These are phyloP conservation scores for Portunus trituberculatus DNA, from an alignment of 1,140 invertebrate genomes.

Conservation along the genomic window DNA sequence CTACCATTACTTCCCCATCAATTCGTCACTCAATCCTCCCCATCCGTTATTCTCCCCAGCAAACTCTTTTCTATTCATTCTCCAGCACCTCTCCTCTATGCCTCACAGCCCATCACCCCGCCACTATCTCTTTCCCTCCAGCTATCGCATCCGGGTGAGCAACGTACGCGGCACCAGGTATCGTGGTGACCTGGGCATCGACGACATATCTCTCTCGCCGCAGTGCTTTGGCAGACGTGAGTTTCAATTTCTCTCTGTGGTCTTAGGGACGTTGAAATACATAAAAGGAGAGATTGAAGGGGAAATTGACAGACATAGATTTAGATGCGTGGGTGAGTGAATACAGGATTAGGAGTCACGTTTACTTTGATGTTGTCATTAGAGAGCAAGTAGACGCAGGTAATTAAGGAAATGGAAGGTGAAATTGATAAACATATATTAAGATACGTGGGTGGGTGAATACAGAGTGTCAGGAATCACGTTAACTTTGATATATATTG, in stretches of 20 bases:
- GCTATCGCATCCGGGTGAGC: conserved; percentile 54
- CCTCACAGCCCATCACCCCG: background rate
- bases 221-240: conserved; percentile 61
- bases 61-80: background rate
- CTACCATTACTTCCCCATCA: background rate
- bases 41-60: background rate
- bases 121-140: conserved; percentile 17
- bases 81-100: background rate
- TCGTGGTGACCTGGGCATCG: conserved; percentile 53
- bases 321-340: background rate
- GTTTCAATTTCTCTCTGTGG: background rate
- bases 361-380: too few relatives aligned
- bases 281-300: background rate
- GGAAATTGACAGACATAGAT: background rate
- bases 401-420: too few relatives aligned
- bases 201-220: conserved; percentile 56
- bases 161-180: conserved; percentile 64
- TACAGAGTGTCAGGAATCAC: too few relatives aligned
- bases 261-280: background rate
- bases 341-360: too few relatives aligned
- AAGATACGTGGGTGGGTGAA: too few relatives aligned
- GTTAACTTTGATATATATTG: too few relatives aligned
- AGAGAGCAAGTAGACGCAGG: too few relatives aligned
- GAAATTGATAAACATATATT: too few relatives aligned
- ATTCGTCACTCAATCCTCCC: background rate